Evolutionary conservation across 2,888 invertebrate genomes (phyloP).

Genomic region (Cataglyphis albicans): DNA sequence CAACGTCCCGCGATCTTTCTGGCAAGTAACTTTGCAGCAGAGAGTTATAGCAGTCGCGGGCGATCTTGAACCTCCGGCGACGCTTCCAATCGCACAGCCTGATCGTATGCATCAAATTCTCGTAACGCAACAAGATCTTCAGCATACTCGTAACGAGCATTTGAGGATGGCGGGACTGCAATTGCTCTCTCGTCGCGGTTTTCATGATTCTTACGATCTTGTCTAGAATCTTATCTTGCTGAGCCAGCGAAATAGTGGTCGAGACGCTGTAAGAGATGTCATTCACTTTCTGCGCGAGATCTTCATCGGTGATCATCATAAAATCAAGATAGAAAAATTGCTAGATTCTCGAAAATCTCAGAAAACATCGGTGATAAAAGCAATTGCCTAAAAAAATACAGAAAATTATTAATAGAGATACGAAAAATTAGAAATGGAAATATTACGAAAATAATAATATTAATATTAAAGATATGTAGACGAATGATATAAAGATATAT

Average conservation of each 20-base stretch:
- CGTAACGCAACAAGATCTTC: conserved; percentile 74
- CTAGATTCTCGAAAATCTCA: not conserved
- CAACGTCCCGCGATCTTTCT: conserved; percentile 80
- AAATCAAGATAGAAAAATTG: not conserved
- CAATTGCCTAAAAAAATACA: conserved; percentile 4
- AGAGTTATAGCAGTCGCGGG: conserved; percentile 75
- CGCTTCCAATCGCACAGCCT: conserved; percentile 74
- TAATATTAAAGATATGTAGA: not conserved
- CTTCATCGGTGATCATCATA: conserved; percentile 68
- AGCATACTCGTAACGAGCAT: conserved; percentile 74
- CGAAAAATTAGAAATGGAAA: not conserved
- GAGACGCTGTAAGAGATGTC: conserved; percentile 63
- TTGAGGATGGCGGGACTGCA: conserved; percentile 68
- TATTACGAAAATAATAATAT: not conserved
- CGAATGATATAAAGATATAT: not conserved
- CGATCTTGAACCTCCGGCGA: conserved; percentile 70
- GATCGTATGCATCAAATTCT: conserved; percentile 52
- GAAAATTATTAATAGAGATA: not conserved
- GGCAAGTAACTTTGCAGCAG: conserved; percentile 77
- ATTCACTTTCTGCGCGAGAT: conserved; percentile 69
- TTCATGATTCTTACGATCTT: conserved; percentile 70
- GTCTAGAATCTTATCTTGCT: conserved; percentile 65
- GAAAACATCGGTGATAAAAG: not conserved
- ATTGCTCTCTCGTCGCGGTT: conserved; percentile 67
- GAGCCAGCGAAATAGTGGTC: conserved; percentile 13